A percentile compares a stretch with the other conserved stretches of the same genome.
Evolutionary conservation across 2,888 invertebrate species (phyloP).

Genomic region (Rhabditophanes sp.): DNA sequence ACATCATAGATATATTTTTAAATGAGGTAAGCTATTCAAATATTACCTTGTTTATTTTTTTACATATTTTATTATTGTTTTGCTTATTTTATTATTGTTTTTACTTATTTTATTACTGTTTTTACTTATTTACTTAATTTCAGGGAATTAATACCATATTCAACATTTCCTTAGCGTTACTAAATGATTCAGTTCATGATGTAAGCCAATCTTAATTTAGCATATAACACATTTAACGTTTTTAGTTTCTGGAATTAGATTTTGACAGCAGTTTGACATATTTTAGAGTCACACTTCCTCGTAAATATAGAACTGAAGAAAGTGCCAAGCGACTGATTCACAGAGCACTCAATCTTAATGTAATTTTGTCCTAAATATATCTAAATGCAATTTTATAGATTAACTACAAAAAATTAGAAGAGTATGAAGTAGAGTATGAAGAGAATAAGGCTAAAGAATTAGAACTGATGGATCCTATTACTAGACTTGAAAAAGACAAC

Average conservation of each 20-base stretch:
- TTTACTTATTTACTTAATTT: conserved; percentile 1
- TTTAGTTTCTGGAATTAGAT: conserved; percentile 66
- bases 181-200: conserved; percentile 74
- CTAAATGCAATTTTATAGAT: conserved; percentile 35
- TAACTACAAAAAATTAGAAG: conserved; percentile 63
- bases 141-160: conserved; percentile 87
- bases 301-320: conserved; percentile 79
- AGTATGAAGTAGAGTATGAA: conserved; percentile 79
- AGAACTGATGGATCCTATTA: conserved; percentile 49
- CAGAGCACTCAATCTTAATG: conserved; percentile 72
- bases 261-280: conserved; percentile 95
- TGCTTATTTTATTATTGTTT: conserved; percentile 6
- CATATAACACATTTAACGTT: no score
- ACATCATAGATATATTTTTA: conserved; percentile 86
- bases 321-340: conserved; percentile 73
- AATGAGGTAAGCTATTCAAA: conserved; percentile 49
- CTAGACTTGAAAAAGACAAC: conserved; percentile 25
- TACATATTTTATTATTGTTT: no score
- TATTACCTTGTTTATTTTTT: no score
- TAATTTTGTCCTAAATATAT: conserved; percentile 44
- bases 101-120: neutral
- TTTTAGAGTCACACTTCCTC: conserved; percentile 87
- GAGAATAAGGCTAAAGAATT: conserved; percentile 54
- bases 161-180: conserved; percentile 79
- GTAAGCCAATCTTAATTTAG: conserved; percentile 2